phyloP scores from a whole-genome alignment of 2,797 vertebrate species.

The Crocodylus rhombifer region DNA sequence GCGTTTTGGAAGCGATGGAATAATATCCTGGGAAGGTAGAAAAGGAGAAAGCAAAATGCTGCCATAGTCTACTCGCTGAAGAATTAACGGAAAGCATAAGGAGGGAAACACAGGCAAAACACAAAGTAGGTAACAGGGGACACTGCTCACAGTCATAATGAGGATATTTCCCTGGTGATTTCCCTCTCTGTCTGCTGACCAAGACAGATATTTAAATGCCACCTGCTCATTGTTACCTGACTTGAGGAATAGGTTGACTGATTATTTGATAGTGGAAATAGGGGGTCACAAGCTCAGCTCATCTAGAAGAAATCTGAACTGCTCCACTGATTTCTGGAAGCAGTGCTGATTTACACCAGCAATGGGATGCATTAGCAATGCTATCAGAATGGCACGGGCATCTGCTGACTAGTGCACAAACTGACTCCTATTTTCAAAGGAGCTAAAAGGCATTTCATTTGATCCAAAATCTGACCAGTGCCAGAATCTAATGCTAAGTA shows the following conservation, averaged over 20 bases:
- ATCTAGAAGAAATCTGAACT: too few species aligned
- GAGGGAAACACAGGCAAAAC: background rate
- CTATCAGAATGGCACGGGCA: too few species aligned
- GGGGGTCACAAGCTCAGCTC: too few species aligned
- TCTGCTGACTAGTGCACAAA: too few species aligned
- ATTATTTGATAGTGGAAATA: too few species aligned
- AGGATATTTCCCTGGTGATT: background rate
- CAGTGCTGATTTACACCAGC: too few species aligned
- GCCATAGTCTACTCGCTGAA: background rate
- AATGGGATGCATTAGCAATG: too few species aligned
- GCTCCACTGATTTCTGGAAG: too few species aligned
- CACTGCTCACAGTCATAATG: background rate
- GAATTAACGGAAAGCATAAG: background rate
- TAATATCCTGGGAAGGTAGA: background rate
- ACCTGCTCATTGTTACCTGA: too few species aligned
- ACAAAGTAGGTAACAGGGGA: background rate
- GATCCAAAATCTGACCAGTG: too few species aligned
- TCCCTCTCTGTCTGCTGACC: background rate
- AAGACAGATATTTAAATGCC: background rate
- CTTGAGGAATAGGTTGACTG: too few species aligned
- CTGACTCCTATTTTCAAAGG: too few species aligned
- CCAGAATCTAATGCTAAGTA: conserved; percentile 13
- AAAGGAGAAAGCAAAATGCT: background rate
- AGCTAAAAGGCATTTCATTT: background rate
- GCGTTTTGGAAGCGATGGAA: background rate